Evolutionary conservation across 1,140 invertebrate species (phyloP).

Genomic region (Brachystomella parvula): DNA sequence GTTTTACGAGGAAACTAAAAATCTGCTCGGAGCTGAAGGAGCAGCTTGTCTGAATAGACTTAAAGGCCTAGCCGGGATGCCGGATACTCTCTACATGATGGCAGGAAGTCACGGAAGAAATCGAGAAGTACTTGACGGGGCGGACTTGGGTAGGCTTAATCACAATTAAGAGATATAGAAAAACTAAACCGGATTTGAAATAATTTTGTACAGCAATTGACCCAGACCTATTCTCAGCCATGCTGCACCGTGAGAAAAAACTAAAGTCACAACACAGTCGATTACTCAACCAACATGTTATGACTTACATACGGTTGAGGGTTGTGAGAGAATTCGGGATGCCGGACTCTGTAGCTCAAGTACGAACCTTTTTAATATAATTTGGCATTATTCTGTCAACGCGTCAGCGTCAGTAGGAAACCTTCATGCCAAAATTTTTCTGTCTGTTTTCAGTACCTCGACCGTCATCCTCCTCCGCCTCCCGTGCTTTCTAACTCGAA

Average conservation of each 20-base stretch:
- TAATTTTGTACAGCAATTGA: background rate
- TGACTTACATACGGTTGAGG: background rate
- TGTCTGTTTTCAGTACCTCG: background rate
- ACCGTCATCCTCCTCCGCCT: constrained; percentile 3
- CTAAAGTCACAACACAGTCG: constrained; percentile 7
- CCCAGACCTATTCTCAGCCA: constrained; percentile 1
- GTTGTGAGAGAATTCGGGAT: constrained; percentile 1
- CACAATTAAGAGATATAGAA: no score
- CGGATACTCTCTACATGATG: background rate
- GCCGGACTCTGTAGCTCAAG: constrained; percentile 8
- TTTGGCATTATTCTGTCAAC: no score
- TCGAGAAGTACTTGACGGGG: background rate
- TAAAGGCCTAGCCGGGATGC: background rate
- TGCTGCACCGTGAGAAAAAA: constrained; percentile 1
- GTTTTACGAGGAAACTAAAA: background rate
- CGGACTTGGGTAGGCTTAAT: background rate
- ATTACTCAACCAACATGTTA: background rate
- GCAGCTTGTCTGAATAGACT: background rate
- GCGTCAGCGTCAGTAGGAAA: background rate
- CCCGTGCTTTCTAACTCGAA: background rate
- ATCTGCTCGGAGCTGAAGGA: background rate
- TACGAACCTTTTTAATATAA: background rate
- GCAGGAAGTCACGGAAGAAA: background rate
- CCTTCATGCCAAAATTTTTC: background rate
- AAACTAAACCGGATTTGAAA: no score